Conservation (phyloP, 2,888 invertebrate genomes). For the Apotomis turbidana region DNA sequence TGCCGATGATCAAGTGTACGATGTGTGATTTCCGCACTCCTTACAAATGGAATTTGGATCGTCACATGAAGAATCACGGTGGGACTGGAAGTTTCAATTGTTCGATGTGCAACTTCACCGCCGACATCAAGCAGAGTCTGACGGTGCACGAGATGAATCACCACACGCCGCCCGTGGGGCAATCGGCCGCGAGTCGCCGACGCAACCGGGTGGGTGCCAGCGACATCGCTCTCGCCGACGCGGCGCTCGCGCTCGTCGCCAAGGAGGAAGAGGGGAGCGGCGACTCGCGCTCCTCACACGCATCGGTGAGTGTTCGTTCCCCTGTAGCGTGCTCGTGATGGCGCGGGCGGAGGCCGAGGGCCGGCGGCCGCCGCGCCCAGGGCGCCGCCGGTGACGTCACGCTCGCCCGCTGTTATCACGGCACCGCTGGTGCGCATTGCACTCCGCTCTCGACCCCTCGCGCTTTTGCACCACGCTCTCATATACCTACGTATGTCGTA, state of each 20-base stretch:
- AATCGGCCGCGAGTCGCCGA: slow-evolving; percentile 82
- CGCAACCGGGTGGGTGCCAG: slow-evolving; percentile 90
- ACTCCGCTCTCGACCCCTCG: slow-evolving; percentile 58
- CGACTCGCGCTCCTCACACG: slow-evolving; percentile 76
- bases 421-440: slow-evolving; percentile 49
- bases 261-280: slow-evolving; percentile 81
- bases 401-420: slow-evolving; percentile 63
- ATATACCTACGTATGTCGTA: slow-evolving; percentile 31
- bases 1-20: slow-evolving; percentile 97
- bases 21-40: slow-evolving; percentile 97
- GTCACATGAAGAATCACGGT: slow-evolving; percentile 96
- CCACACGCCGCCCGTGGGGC: slow-evolving; percentile 91
- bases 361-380: slow-evolving; percentile 61
- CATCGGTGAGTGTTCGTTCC: slow-evolving; percentile 73
- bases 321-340: slow-evolving; percentile 42
- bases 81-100: slow-evolving; percentile 94
- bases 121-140: slow-evolving; percentile 95
- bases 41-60: slow-evolving; percentile 96
- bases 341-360: slow-evolving; percentile 54
- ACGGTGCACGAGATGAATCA: slow-evolving; percentile 97
- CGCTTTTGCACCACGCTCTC: slow-evolving; percentile 60
- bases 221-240: slow-evolving; percentile 78
- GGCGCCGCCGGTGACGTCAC: slow-evolving; percentile 67
- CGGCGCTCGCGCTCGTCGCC: slow-evolving; percentile 61
- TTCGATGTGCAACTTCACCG: slow-evolving; percentile 94